These are phyloP conservation scores for Etheostoma spectabile DNA, from an alignment of 2,113 vertebrate species.

Conservation along the genomic window DNA sequence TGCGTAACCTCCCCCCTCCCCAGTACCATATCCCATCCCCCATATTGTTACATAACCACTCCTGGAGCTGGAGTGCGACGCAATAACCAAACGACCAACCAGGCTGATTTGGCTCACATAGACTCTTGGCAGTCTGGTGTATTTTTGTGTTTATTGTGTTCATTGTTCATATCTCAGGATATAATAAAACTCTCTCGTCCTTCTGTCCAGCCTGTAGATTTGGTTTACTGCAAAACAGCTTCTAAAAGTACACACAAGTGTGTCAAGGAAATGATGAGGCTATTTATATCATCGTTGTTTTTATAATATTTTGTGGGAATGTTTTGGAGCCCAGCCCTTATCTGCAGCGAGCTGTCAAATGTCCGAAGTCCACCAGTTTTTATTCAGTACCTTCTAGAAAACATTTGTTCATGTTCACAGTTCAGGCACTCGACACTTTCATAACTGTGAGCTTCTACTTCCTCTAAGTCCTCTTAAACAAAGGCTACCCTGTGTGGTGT, in stretches of 20 bases:
- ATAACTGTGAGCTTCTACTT: conserved; percentile 23
- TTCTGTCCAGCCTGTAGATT: background rate
- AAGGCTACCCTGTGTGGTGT: conserved; percentile 27
- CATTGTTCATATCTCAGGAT: conserved; percentile 21
- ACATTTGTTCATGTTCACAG: background rate
- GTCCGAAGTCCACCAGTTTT: conserved; percentile 15
- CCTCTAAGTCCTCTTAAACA: conserved; percentile 26
- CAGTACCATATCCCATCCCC: conserved; percentile 31
- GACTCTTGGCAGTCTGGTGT: conserved; percentile 25
- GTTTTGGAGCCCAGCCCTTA: conserved; percentile 30
- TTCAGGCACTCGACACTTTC: conserved; percentile 3
- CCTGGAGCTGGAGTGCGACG: conserved; percentile 47
- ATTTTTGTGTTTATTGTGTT: conserved; percentile 29
- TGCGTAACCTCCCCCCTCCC: background rate
- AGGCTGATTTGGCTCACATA: conserved; percentile 39
- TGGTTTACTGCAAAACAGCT: background rate
- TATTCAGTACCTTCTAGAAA: conserved; percentile 4
- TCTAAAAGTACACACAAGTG: background rate
- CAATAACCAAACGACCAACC: conserved; percentile 31
- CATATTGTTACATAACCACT: conserved; percentile 62
- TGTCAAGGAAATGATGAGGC: conserved; percentile 15
- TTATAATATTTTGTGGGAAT: conserved; percentile 34
- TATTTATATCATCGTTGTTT: conserved; percentile 54
- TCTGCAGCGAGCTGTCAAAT: background rate
- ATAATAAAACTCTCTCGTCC: background rate